These are phyloP conservation scores for Helogale parvula DNA, from an alignment of 2,113 vertebrate genomes.

Conservation along the genomic window DNA sequence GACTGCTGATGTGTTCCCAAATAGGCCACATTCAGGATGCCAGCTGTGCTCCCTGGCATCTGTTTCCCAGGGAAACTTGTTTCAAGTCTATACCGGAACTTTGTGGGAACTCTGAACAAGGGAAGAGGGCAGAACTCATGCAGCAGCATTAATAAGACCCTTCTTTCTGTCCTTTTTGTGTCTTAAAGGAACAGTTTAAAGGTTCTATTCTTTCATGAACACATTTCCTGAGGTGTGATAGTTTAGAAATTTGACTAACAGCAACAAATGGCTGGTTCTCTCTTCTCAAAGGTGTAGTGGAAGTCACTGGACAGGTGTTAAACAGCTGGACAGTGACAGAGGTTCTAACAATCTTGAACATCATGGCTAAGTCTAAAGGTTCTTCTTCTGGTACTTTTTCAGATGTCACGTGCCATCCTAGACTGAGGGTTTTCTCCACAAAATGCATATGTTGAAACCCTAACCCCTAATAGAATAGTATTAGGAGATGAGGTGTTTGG, in stretches of 20 bases:
- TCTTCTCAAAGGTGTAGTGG: not conserved
- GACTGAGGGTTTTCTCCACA: not conserved
- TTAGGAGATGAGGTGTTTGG: not conserved
- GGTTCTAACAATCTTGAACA: not conserved
- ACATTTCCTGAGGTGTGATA: not conserved
- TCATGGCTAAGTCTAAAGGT: not conserved
- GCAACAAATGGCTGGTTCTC: not conserved
- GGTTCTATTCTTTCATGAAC: not conserved
- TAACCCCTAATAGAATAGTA: not conserved
- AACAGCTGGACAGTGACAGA: not conserved
- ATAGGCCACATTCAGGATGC: rapidly evolving
- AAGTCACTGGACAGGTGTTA: not conserved
- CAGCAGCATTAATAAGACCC: rapidly evolving
- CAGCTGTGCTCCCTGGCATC: not conserved
- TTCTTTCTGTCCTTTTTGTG: not conserved
- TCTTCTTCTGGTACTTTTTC: not conserved
- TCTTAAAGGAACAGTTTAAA: not conserved
- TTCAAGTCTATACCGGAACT: not conserved
- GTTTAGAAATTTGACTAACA: not conserved
- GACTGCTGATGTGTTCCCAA: not conserved
- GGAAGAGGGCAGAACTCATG: rapidly evolving
- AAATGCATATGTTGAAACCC: not conserved
- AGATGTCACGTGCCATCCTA: not conserved
- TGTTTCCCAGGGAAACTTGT: not conserved
- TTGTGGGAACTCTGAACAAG: not conserved